Evolutionary conservation across 2,797 vertebrate species (phyloP).

Genomic region (Epinephelus awoara): DNA sequence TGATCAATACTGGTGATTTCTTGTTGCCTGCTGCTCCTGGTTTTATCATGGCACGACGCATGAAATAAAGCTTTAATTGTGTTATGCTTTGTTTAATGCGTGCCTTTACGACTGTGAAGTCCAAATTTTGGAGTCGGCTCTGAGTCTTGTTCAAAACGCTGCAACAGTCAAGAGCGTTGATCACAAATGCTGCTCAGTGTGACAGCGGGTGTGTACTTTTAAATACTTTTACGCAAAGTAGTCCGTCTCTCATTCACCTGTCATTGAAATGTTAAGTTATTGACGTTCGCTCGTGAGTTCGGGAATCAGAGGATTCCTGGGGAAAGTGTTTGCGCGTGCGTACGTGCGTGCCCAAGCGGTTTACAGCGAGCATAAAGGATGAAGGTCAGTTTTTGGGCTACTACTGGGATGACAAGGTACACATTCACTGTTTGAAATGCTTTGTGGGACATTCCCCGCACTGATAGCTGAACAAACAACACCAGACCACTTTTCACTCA

Average conservation of each 20-base stretch:
- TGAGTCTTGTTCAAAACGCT: neutral
- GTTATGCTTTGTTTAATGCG: neutral
- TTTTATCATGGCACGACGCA: neutral
- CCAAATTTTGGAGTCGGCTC: conserved; percentile 5
- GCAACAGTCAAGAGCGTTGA: neutral
- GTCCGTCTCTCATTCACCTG: neutral
- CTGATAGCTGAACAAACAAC: conserved; percentile 48
- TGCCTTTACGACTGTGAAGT: neutral
- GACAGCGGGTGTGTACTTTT: neutral
- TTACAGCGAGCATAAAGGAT: conserved; percentile 25
- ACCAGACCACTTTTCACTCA: conserved; percentile 27
- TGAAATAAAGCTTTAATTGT: conserved; percentile 1
- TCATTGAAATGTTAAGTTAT: neutral
- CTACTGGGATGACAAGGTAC: conserved; percentile 29
- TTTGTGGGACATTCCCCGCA: conserved; percentile 7
- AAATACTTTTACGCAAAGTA: neutral
- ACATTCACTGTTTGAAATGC: conserved; percentile 34
- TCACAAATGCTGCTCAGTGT: neutral
- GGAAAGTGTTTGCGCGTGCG: conserved; percentile 32
- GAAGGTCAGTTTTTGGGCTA: conserved; percentile 62
- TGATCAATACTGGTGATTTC: neutral
- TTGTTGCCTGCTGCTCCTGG: neutral
- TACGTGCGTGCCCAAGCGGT: neutral
- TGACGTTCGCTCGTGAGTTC: neutral
- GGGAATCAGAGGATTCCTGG: neutral